Percentiles rank a stretch among this genome's conserved stretches.
phyloP scores from a whole-genome alignment of 2,888 invertebrate genomes.

The Eupeodes latifasciatus region DNA sequence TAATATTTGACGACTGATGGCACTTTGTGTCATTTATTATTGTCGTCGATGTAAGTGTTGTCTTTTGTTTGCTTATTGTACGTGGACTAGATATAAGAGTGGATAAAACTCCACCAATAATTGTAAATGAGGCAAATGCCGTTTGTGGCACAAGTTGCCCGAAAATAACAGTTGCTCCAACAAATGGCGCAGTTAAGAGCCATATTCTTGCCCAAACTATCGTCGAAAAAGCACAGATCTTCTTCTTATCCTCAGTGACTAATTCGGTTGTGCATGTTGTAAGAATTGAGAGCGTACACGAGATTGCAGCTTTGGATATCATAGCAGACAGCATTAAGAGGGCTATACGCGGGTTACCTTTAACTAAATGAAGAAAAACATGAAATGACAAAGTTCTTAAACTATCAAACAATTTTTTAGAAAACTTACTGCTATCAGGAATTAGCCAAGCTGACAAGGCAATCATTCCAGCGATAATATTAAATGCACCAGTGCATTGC shows the following conservation, averaged over 20 bases:
- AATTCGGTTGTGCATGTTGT: conserved; percentile 84
- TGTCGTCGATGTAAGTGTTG: conserved; percentile 73
- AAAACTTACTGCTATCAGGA: conserved; percentile 80
- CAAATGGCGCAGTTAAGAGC: conserved; percentile 83
- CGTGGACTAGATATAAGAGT: conserved; percentile 83
- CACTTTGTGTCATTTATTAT: conserved; percentile 53
- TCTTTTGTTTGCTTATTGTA: conserved; percentile 80
- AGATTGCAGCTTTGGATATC: conserved; percentile 84
- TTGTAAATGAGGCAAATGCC: conserved; percentile 82
- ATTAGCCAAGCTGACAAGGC: conserved; percentile 83
- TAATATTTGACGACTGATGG: conserved; percentile 89
- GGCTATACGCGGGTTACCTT: conserved; percentile 80
- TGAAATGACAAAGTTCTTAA: background rate
- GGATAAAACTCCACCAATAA: conserved; percentile 82
- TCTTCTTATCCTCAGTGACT: conserved; percentile 82
- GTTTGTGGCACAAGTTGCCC: conserved; percentile 83
- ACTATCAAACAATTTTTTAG: too few relatives aligned
- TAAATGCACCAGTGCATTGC: conserved; percentile 83
- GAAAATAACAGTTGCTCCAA: conserved; percentile 83
- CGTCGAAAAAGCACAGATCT: conserved; percentile 83
- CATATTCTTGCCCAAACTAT: conserved; percentile 84
- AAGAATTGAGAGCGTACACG: conserved; percentile 83
- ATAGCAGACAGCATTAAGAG: conserved; percentile 84
- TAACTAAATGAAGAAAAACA: conserved; percentile 77
- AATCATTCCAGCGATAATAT: conserved; percentile 82